phyloP scores from a whole-genome alignment of 1,140 invertebrate genomes.

The Lithobius niger region DNA sequence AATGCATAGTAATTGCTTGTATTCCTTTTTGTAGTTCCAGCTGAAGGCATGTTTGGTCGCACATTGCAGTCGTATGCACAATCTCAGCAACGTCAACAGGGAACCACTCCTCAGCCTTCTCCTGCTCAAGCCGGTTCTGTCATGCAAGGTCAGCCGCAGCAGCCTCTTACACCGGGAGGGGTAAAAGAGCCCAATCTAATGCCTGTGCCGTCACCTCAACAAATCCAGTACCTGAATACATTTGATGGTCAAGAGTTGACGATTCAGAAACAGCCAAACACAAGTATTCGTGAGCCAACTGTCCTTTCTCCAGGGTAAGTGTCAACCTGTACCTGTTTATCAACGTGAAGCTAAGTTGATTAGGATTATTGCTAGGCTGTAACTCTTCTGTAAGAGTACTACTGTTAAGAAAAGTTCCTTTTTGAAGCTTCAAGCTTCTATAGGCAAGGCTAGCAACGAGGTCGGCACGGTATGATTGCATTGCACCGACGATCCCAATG shows the following conservation, averaged over 20 bases:
- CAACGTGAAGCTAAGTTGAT: too few species aligned
- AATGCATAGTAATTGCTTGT: conserved; percentile 28
- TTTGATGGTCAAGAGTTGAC: conserved; percentile 93
- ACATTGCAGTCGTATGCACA: conserved; percentile 61
- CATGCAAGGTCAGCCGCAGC: conserved; percentile 14
- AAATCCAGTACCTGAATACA: conserved; percentile 87
- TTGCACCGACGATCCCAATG: too few species aligned
- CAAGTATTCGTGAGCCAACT: conserved; percentile 55
- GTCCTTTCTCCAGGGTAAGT: conserved; percentile 25
- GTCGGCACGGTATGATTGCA: too few species aligned
- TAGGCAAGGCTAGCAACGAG: too few species aligned
- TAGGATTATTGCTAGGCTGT: too few species aligned
- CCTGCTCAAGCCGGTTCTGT: conserved; percentile 2
- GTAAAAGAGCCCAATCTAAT: conserved; percentile 79
- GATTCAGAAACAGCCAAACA: conserved; percentile 92
- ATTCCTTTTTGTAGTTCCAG: conserved; percentile 30
- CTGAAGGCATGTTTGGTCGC: conserved; percentile 64
- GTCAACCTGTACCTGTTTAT: background rate
- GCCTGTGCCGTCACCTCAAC: conserved; percentile 89
- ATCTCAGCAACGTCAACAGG: conserved; percentile 48
- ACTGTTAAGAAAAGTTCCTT: too few species aligned
- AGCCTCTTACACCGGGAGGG: conserved; percentile 15
- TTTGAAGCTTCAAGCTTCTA: too few species aligned
- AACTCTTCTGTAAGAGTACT: too few species aligned
- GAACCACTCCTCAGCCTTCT: conserved; percentile 22